Evolutionary conservation across 2,888 invertebrate genomes (phyloP), one percentile per base, ranked within the genome.

Genomic region (Sphinx pinastri): DNA sequence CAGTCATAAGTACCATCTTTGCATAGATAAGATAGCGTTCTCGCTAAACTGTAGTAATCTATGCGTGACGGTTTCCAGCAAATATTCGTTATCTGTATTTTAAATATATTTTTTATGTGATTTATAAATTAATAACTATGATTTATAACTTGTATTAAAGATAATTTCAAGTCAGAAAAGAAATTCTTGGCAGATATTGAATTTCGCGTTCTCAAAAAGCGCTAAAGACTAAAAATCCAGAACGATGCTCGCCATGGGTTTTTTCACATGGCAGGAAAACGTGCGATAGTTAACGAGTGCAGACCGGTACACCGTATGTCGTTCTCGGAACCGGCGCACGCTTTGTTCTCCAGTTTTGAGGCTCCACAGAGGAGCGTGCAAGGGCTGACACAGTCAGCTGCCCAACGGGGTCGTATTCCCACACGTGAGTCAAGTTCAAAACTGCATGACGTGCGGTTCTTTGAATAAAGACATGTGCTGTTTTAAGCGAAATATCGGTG

Each of bases 191-290:
- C 38, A 38, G 51, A 51, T 11, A 51, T 51, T 12, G 13, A 38
- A 38, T 3, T 38, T 38, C 38, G 8, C 38, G 5, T 38, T 5
- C 7, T 38, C 38, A 4, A 38, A 38, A 38, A 38, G 38, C 38
- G 38, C 38, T 38, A 38, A 38, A 5, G 38, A 12, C 1, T 25
- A 59, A 59, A 45, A 6, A 12, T 25, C 16, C 49, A 63, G 13
- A 63, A 47, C 47, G 16, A 47, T 47, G 12, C 11, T 13, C 19
- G 63, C 12, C 49, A 16, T 16, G 47, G 68, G 68, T 68, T 68
- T 68, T 68, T 67, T 55, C 57, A 16, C 55, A 47, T 57, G 16
- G 38, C 68, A 68, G 57, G 68, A 68, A 57, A 68, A 68, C 45
- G 45, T 60, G 45, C 16, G 16, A 57, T 12, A 57, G 57, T 57